phyloP scores from a whole-genome alignment of 2,888 invertebrate genomes.

The Pyralis farinalis region DNA sequence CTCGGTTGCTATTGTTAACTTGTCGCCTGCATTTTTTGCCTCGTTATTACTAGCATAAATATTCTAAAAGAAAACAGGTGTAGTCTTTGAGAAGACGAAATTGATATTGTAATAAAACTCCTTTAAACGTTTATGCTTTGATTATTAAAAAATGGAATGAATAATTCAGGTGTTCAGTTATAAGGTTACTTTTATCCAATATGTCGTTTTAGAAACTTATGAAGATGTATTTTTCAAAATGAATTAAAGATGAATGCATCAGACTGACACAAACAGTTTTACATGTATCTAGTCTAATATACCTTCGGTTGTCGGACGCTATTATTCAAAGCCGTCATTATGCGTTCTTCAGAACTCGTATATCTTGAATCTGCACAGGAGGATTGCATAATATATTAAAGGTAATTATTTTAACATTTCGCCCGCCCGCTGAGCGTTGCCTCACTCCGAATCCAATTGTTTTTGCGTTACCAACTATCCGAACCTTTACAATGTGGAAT shows the following conservation, averaged over 20 bases:
- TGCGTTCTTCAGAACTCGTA: slow-evolving; percentile 45
- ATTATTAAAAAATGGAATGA: slow-evolving; percentile 51
- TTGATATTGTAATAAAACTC: slow-evolving; percentile 57
- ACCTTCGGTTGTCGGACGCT: slow-evolving; percentile 25
- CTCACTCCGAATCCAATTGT: slow-evolving; percentile 39
- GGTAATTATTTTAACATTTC: slow-evolving; percentile 64
- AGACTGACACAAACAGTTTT: slow-evolving; percentile 19
- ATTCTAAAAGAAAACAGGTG: slow-evolving; percentile 51
- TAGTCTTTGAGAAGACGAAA: slow-evolving; percentile 47
- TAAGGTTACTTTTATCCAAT: slow-evolving; percentile 8
- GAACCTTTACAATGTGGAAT: slow-evolving; percentile 8
- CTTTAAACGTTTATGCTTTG: slow-evolving; percentile 44
- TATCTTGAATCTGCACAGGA: slow-evolving; percentile 39
- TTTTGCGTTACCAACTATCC: slow-evolving; percentile 40
- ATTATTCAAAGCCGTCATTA: slow-evolving; percentile 30
- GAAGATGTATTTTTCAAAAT: slow-evolving; percentile 6
- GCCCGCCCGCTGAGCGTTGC: slow-evolving; percentile 32
- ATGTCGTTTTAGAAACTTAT: neutral
- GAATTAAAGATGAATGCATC: slow-evolving; percentile 24
- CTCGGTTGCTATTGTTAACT: slow-evolving; percentile 40
- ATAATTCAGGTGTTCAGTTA: slow-evolving; percentile 37
- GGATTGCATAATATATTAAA: slow-evolving; percentile 68
- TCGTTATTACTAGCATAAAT: slow-evolving; percentile 55
- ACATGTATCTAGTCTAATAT: slow-evolving; percentile 16
- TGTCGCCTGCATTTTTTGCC: slow-evolving; percentile 40